A percentile compares a stretch with the other conserved stretches of the same genome.
Conservation (phyloP, 2,888 invertebrate genomes). For the Stenchaetothrips biformis region DNA sequence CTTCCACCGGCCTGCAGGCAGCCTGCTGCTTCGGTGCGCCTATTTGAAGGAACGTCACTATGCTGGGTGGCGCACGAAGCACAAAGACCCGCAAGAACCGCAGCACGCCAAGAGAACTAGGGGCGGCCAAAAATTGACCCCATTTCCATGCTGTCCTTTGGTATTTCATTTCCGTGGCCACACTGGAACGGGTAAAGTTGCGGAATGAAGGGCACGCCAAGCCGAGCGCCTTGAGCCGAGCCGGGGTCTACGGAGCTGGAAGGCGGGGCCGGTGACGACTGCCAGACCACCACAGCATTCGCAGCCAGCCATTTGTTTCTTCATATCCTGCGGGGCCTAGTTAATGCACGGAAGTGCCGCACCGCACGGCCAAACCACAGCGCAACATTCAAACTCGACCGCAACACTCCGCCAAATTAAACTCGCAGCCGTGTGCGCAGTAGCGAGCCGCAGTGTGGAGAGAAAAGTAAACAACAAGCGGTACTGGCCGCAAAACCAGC, state of each 20-base stretch:
- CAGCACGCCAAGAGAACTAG: too few relatives aligned
- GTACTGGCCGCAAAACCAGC: too few relatives aligned
- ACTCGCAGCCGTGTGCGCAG: background rate
- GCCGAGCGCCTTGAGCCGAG: background rate
- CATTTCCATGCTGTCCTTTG: background rate
- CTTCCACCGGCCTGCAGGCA: background rate
- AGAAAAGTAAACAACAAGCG: too few relatives aligned
- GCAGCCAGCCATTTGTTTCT: background rate
- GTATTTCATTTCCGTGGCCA: slow-evolving; percentile 8
- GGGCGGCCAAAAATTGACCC: too few relatives aligned
- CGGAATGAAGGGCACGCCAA: background rate
- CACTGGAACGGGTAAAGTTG: slow-evolving; percentile 3
- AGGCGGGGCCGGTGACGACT: background rate
- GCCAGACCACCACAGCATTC: background rate
- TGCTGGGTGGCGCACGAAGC: background rate
- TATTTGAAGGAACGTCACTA: background rate
- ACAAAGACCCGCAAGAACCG: too few relatives aligned
- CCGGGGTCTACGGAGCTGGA: background rate
- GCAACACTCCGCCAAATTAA: background rate
- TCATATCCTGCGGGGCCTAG: slow-evolving; percentile 1
- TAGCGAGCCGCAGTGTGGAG: background rate
- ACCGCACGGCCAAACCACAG: background rate
- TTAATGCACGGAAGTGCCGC: slow-evolving; percentile 1
- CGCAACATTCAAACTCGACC: background rate
- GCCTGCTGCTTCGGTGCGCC: background rate